These are phyloP conservation scores for Drosophila merina DNA, from an alignment of 2,888 invertebrate species.

Conservation along the genomic window DNA sequence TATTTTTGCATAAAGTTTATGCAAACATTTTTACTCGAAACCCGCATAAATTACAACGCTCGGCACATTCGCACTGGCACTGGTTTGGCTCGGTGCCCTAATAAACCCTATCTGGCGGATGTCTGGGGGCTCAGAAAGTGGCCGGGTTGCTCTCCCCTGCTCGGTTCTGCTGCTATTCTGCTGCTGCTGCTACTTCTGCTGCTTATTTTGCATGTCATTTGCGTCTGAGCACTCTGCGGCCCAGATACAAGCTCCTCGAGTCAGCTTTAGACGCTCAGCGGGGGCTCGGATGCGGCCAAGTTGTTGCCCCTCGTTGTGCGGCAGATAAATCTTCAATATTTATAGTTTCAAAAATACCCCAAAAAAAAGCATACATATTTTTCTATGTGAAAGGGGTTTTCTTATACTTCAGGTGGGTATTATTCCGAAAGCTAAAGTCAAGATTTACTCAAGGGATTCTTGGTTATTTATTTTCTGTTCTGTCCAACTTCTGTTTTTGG, in stretches of 20 bases:
- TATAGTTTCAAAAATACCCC: conserved; percentile 28
- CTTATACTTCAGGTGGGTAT: background rate
- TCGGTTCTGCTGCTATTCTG: conserved; percentile 15
- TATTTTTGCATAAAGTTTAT: conserved; percentile 79
- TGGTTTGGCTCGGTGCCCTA: conserved; percentile 43
- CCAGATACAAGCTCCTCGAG: conserved; percentile 7
- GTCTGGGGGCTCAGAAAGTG: conserved; percentile 64
- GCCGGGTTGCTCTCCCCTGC: conserved; percentile 25
- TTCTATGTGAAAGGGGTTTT: background rate
- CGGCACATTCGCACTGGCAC: conserved; percentile 30
- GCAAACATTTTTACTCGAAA: conserved; percentile 73
- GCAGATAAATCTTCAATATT: conserved; percentile 36
- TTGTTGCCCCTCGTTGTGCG: conserved; percentile 22
- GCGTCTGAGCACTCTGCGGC: conserved; percentile 40
- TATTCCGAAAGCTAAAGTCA: background rate
- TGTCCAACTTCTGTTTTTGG: too few relatives aligned
- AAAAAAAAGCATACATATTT: conserved; percentile 3
- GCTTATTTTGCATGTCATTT: conserved; percentile 72
- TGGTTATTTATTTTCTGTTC: too few relatives aligned
- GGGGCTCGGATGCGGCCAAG: conserved; percentile 5
- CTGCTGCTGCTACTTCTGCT: conserved; percentile 28
- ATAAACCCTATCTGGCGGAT: conserved; percentile 58
- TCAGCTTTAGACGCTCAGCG: conserved; percentile 5
- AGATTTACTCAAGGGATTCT: background rate
- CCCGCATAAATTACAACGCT: conserved; percentile 72